Evolutionary conservation across 2,113 vertebrate species (phyloP).

Genomic region (Gobiocypris rarus): DNA sequence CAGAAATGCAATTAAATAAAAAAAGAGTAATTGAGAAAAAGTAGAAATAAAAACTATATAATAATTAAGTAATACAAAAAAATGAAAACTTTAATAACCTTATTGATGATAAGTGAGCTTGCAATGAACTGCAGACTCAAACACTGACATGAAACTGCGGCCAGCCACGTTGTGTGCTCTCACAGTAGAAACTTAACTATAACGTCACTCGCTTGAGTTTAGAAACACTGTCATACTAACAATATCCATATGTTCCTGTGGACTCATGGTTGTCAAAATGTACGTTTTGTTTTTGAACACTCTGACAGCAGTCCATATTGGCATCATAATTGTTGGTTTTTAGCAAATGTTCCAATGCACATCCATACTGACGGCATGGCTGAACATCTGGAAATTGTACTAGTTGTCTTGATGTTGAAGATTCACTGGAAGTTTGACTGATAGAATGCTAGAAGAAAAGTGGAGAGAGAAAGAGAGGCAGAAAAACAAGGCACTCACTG

Average conservation of each 20-base stretch:
- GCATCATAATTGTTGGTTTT: neutral
- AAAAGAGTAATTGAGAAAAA: neutral
- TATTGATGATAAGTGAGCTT: neutral
- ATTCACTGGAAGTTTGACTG: conserved; percentile 1
- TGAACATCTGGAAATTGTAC: conserved; percentile 31
- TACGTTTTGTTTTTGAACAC: neutral
- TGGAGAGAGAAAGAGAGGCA: neutral
- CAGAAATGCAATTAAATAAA: neutral
- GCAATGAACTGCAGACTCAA: neutral
- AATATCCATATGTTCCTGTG: conserved; percentile 26
- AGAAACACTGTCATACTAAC: neutral
- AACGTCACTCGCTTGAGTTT: neutral
- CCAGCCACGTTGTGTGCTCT: neutral
- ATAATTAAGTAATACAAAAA: neutral
- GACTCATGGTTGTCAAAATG: conserved; percentile 23
- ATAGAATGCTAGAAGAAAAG: neutral
- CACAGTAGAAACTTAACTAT: neutral
- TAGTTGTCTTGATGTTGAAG: neutral
- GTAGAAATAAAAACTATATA: too few relatives aligned
- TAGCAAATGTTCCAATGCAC: conserved; percentile 19
- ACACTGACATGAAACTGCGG: neutral
- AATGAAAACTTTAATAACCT: neutral
- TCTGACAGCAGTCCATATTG: conserved; percentile 28
- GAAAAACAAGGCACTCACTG: conserved; percentile 61
- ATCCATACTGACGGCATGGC: conserved; percentile 10